These are phyloP conservation scores for Lasius fuliginosus DNA, from an alignment of 2,888 invertebrate genomes.

Conservation along the genomic window DNA sequence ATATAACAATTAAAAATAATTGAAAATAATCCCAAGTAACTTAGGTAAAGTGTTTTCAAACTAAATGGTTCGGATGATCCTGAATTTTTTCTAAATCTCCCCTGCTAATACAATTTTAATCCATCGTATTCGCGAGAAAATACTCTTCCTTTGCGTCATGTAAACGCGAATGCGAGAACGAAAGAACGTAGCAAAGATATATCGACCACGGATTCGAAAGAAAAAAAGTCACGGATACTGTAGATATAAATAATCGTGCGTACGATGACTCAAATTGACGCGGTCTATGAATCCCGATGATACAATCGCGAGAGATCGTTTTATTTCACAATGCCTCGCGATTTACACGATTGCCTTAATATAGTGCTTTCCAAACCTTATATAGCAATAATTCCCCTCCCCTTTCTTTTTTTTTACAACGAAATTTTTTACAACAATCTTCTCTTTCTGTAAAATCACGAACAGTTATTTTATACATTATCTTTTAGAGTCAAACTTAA, in stretches of 20 bases:
- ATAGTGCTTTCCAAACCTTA: conserved; percentile 9
- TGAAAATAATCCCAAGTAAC: background rate
- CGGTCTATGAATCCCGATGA: conserved; percentile 24
- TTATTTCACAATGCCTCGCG: conserved; percentile 25
- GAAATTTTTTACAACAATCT: conserved; percentile 5
- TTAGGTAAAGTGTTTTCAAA: background rate
- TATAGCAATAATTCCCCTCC: background rate
- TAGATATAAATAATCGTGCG: conserved; percentile 58
- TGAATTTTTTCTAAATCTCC: conserved; percentile 7
- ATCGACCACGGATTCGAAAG: conserved; percentile 38
- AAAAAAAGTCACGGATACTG: conserved; percentile 46
- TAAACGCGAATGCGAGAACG: background rate
- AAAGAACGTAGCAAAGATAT: conserved; percentile 10
- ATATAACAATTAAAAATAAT: too few species aligned
- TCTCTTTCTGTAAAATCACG: background rate
- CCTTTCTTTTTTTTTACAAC: background rate
- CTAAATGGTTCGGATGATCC: background rate
- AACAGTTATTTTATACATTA: background rate
- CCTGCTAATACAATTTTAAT: background rate
- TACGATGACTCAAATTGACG: conserved; percentile 48
- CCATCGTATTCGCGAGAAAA: background rate
- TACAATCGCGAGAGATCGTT: conserved; percentile 23
- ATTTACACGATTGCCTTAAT: conserved; percentile 30
- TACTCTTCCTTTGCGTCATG: background rate
- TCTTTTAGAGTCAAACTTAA: background rate